These are phyloP conservation scores for Drosophila nikananu DNA, from an alignment of 1,140 invertebrate genomes.

Conservation along the genomic window DNA sequence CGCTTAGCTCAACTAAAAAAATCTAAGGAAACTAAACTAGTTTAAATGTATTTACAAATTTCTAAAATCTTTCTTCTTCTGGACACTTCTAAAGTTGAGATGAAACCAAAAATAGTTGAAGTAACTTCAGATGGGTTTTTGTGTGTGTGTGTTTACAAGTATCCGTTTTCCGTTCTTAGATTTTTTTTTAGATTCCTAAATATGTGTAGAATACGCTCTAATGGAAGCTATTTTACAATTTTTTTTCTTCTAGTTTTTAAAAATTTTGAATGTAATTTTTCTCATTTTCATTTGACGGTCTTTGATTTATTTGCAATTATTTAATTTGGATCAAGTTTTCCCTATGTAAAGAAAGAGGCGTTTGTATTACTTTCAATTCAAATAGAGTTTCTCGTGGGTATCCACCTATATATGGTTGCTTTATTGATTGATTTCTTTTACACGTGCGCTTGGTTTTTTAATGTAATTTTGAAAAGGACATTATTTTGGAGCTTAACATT, in stretches of 20 bases:
- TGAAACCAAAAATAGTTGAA: constrained; percentile 74
- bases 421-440: constrained; percentile 50
- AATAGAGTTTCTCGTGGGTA: constrained; percentile 29
- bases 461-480: constrained; percentile 44
- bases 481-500: constrained; percentile 42
- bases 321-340: not conserved
- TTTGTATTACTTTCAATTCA: constrained; percentile 25
- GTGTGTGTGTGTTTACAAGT: constrained; percentile 23
- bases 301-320: constrained; percentile 9
- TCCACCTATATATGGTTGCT: constrained; percentile 28
- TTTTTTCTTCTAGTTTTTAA: constrained; percentile 24
- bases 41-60: constrained; percentile 63
- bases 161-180: constrained; percentile 3
- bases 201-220: constrained; percentile 45
- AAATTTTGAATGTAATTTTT: constrained; percentile 29
- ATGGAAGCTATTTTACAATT: constrained; percentile 69
- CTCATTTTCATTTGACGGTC: not conserved
- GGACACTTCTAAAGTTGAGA: constrained; percentile 14
- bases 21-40: constrained; percentile 35
- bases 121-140: constrained; percentile 62
- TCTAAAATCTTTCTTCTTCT: constrained; percentile 7
- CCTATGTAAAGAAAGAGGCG: constrained; percentile 3
- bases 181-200: constrained; percentile 21
- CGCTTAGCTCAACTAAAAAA: constrained; percentile 14
- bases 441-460: constrained; percentile 23